Percentiles rank a stretch among this genome's conserved stretches.
Conservation (phyloP, 2,888 invertebrate genomes). For the Synanthedon vespiformis region DNA sequence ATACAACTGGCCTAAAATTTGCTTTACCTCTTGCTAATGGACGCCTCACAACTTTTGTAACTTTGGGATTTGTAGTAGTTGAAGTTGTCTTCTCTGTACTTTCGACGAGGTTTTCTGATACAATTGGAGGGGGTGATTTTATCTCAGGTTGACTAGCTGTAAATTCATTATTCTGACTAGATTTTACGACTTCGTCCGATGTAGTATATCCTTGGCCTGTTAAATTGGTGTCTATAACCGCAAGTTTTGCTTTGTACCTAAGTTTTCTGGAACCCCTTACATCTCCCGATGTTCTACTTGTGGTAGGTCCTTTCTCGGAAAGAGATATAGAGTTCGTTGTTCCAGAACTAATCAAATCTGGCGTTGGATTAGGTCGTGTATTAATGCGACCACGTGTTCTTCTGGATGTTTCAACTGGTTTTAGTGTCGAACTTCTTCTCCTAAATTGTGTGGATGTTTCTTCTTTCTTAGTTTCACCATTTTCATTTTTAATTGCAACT, state of each 20-base stretch:
- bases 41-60: constrained; percentile 39
- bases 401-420: constrained; percentile 28
- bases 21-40: constrained; percentile 33
- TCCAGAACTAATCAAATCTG: constrained; percentile 46
- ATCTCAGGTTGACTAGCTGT: constrained; percentile 47
- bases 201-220: constrained; percentile 42
- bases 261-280: constrained; percentile 43
- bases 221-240: constrained; percentile 53
- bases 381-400: constrained; percentile 35
- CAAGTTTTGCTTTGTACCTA: constrained; percentile 38
- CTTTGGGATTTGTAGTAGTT: constrained; percentile 26
- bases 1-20: constrained; percentile 24
- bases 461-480: constrained; percentile 15
- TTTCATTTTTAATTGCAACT: constrained; percentile 8
- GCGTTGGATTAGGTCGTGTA: constrained; percentile 29
- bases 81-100: constrained; percentile 32
- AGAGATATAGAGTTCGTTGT: constrained; percentile 44
- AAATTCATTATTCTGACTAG: constrained; percentile 47
- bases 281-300: constrained; percentile 34
- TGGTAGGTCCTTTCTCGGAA: constrained; percentile 40
- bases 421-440: constrained; percentile 34
- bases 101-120: constrained; percentile 25
- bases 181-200: constrained; percentile 37
- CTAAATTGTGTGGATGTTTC: constrained; percentile 30
- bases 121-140: constrained; percentile 22